phyloP scores from a whole-genome alignment of 2,888 invertebrate species.

The Drosophila phalerata region DNA sequence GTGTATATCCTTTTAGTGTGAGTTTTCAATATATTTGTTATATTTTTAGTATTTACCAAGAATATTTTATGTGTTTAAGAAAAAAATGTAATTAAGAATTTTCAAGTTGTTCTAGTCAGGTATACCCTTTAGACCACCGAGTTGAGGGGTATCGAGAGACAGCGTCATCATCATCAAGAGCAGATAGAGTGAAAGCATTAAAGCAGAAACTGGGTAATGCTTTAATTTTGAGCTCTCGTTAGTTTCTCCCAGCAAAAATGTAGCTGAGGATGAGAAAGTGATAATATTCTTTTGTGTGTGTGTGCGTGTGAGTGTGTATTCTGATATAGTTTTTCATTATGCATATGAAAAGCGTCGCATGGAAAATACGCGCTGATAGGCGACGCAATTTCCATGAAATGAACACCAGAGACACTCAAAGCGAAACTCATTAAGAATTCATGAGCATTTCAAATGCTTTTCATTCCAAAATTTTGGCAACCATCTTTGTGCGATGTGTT shows the following conservation, averaged over 20 bases:
- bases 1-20: too few relatives aligned
- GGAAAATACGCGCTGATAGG: slow-evolving; percentile 33
- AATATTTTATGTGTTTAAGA: too few relatives aligned
- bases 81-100: too few relatives aligned
- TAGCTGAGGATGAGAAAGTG: slow-evolving; percentile 1
- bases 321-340: slow-evolving; percentile 61
- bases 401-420: slow-evolving; percentile 16
- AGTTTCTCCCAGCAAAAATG: slow-evolving; percentile 35
- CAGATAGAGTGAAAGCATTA: slow-evolving; percentile 20
- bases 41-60: too few relatives aligned
- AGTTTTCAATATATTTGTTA: too few relatives aligned
- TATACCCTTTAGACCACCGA: not conserved
- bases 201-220: slow-evolving; percentile 30
- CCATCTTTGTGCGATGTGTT: slow-evolving; percentile 6
- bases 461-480: slow-evolving; percentile 29
- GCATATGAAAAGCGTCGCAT: slow-evolving; percentile 51
- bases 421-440: slow-evolving; percentile 47
- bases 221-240: slow-evolving; percentile 43
- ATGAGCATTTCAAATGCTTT: slow-evolving; percentile 50
- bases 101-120: not conserved
- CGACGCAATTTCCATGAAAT: slow-evolving; percentile 10
- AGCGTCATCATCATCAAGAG: slow-evolving; percentile 32
- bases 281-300: slow-evolving; percentile 5
- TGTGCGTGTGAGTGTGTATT: slow-evolving; percentile 27
- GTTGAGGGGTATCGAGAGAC: not conserved